Evolutionary conservation across 1,140 invertebrate genomes (phyloP), one percentile per base, ranked within the genome.

Genomic region (Mamestra configurata): DNA sequence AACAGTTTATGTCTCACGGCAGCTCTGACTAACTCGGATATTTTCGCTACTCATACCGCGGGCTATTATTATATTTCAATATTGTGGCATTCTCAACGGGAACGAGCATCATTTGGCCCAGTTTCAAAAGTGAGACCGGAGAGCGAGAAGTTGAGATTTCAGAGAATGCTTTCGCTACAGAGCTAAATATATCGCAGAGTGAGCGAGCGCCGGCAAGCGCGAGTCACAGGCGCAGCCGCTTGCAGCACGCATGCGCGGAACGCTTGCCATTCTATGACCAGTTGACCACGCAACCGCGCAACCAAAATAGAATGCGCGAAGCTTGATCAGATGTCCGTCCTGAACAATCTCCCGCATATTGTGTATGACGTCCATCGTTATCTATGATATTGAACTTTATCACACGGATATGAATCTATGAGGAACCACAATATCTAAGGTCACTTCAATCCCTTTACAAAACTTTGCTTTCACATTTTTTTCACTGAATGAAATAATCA

Each of bases 1-100:
- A 82, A 64, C 77, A 81, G 80, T 82, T 86, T 80, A 86, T 87
- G 86, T 89, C 84, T 88, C 88, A 89, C 83, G 80, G 83, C 71
- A 81, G 82, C 84, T 84, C 84, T 93, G 92, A 93, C 91, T 94
- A 92, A 92, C 80, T 88, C 86, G 82, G 89, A 90, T 93, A 94
- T 92, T 92, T 94, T 93, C 79, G 91, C 89, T 76, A 92, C 86
- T 90, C 86, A 90, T 89, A 89, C 88, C 90, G 66, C 84, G 78
- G 51, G 89, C 93, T 94, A 94, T 93, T 93, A 93, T 93, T 94
- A 92, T 93, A 94, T 93, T 94, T 93, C 81, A 92, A 93, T 93
- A 92, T 93, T 93, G 90, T 92, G 87, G 91, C 90, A 94, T 93
- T 94, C 91, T 92, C 87, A 91, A 84, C 90, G 88, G 88, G 89